Conservation (phyloP, 1,140 invertebrate species). For the Camponotus pennsylvanicus region DNA sequence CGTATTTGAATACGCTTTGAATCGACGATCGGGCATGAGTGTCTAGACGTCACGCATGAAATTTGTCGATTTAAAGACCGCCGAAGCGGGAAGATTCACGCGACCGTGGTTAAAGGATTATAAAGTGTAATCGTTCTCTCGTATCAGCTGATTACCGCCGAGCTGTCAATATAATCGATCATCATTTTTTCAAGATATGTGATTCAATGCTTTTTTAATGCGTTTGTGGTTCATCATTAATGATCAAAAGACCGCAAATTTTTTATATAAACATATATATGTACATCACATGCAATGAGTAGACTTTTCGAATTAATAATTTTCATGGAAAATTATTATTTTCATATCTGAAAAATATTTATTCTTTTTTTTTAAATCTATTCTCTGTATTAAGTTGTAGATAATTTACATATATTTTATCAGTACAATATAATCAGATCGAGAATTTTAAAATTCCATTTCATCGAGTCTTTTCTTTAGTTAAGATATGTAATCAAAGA, state of each 20-base stretch:
- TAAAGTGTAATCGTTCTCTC: conserved; percentile 56
- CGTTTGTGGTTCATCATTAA: neutral
- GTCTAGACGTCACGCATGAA: conserved; percentile 7
- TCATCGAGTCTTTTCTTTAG: neutral
- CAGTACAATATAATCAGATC: too few species aligned
- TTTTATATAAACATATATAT: neutral
- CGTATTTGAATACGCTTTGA: conserved; percentile 73
- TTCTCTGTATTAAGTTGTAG: too few species aligned
- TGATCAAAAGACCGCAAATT: neutral
- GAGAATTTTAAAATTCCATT: neutral
- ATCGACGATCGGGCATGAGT: conserved; percentile 59
- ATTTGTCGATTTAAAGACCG: conserved; percentile 69
- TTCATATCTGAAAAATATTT: neutral
- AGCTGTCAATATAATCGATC: conserved; percentile 4
- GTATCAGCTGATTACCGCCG: conserved; percentile 37
- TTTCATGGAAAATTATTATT: neutral
- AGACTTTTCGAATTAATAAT: neutral
- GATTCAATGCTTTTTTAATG: neutral
- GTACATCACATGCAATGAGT: neutral
- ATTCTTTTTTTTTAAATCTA: too few species aligned
- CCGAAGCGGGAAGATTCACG: neutral
- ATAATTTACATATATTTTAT: too few species aligned
- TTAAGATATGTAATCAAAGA: neutral
- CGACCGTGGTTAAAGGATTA: conserved; percentile 9
- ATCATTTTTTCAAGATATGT: neutral